phyloP scores from a whole-genome alignment of 1,140 invertebrate species.

The Idris sp. region DNA sequence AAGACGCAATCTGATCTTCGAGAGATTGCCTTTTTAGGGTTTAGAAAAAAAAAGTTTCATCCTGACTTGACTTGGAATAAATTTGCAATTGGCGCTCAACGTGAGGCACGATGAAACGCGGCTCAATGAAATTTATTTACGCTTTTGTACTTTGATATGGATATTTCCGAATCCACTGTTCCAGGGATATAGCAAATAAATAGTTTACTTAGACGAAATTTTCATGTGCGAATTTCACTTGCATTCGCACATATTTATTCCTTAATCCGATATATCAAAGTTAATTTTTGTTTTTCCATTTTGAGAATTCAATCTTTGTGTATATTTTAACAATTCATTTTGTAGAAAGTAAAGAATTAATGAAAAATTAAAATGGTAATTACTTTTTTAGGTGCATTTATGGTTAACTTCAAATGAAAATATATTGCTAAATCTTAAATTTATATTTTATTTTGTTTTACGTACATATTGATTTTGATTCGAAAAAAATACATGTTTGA shows the following conservation, averaged over 20 bases:
- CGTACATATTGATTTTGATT: slow-evolving; percentile 40
- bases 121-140: no score
- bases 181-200: slow-evolving; percentile 1
- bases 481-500: slow-evolving; percentile 35
- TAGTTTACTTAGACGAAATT: slow-evolving; percentile 8
- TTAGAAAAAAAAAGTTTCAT: no score
- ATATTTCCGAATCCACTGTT: slow-evolving; percentile 6
- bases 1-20: slow-evolving; percentile 8
- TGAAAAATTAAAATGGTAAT: slow-evolving; percentile 2
- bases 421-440: slow-evolving; percentile 11
- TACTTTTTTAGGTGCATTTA: no score
- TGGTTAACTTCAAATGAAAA: slow-evolving; percentile 12
- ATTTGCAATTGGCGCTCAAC: no score
- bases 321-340: no score
- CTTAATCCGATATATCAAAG: no score
- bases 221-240: no score
- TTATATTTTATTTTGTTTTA: slow-evolving; percentile 34
- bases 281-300: no score
- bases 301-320: no score
- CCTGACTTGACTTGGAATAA: no score
- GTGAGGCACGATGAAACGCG: no score
- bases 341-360: no score
- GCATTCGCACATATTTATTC: slow-evolving; percentile 1
- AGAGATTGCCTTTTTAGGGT: background rate
- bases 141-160: slow-evolving; percentile 18